phyloP scores from a whole-genome alignment of 1,140 invertebrate species.

The Tetraneura akinire region DNA sequence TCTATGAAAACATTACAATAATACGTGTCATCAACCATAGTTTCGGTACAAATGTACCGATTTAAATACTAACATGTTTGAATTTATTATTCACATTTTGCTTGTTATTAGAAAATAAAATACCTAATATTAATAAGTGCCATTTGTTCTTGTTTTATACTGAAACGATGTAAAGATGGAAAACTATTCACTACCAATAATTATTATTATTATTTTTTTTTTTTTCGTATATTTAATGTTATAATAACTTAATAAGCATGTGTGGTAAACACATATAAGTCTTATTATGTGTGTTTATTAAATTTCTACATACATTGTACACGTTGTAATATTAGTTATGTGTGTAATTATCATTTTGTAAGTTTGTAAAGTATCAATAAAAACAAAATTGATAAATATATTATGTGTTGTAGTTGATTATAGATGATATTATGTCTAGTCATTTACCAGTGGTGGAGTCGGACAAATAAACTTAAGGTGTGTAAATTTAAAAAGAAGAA shows the following conservation, averaged over 20 bases:
- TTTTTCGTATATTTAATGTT: background rate
- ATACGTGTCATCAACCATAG: conserved; percentile 14
- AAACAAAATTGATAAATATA: conserved; percentile 26
- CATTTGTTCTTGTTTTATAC: conserved; percentile 4
- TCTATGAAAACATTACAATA: background rate
- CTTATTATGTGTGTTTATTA: conserved; percentile 7
- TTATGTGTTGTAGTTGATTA: background rate
- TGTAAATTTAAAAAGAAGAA: too few species aligned
- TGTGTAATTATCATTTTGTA: conserved; percentile 40
- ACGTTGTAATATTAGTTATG: too few species aligned
- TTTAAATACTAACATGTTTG: background rate
- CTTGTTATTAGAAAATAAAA: background rate
- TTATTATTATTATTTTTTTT: conserved; percentile 1
- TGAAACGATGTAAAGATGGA: background rate
- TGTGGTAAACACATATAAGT: background rate
- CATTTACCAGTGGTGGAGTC: too few species aligned
- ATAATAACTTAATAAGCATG: conserved; percentile 1
- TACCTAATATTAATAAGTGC: conserved; percentile 33
- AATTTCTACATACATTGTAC: background rate
- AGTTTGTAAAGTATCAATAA: conserved; percentile 46
- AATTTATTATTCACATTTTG: background rate
- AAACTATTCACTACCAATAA: background rate
- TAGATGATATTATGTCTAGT: too few species aligned
- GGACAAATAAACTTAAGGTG: too few species aligned
- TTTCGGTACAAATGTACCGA: background rate